Evolutionary conservation across 2,113 vertebrate genomes (phyloP).

Genomic region (Chaenocephalus aceratus): DNA sequence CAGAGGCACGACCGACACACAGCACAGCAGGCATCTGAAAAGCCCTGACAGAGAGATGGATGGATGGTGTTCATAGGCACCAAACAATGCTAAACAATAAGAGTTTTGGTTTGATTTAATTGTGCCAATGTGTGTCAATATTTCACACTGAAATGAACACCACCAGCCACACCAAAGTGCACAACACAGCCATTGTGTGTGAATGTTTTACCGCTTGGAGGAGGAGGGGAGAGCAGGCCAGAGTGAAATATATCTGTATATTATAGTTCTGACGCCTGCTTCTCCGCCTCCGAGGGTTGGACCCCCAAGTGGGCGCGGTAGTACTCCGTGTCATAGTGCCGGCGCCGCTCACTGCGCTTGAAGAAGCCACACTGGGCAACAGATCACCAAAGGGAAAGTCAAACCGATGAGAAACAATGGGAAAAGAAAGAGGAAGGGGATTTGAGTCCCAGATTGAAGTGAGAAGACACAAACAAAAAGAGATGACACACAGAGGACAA

Average conservation of each 20-base stretch:
- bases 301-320: constrained; percentile 89
- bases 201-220: constrained; percentile 73
- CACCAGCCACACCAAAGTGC: constrained; percentile 43
- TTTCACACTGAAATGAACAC: constrained; percentile 51
- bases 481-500: constrained; percentile 33
- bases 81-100: not conserved
- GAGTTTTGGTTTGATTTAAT: not conserved
- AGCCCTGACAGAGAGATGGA: constrained; percentile 20
- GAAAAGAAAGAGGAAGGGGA: constrained; percentile 38
- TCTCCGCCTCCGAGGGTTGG: constrained; percentile 91
- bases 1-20: constrained; percentile 38
- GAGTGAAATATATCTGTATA: constrained; percentile 51
- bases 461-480: constrained; percentile 37
- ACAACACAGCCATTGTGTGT: constrained; percentile 23
- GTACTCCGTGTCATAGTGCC: constrained; percentile 88
- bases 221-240: constrained; percentile 78
- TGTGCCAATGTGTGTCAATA: constrained; percentile 6
- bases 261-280: constrained; percentile 85
- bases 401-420: not conserved
- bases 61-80: constrained; percentile 56
- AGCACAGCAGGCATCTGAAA: constrained; percentile 53
- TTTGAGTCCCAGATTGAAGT: constrained; percentile 22
- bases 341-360: constrained; percentile 83
- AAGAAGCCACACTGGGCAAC: constrained; percentile 92
- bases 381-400: constrained; percentile 21